Conservation (phyloP, 1,140 invertebrate species). For the Delia radicum region DNA sequence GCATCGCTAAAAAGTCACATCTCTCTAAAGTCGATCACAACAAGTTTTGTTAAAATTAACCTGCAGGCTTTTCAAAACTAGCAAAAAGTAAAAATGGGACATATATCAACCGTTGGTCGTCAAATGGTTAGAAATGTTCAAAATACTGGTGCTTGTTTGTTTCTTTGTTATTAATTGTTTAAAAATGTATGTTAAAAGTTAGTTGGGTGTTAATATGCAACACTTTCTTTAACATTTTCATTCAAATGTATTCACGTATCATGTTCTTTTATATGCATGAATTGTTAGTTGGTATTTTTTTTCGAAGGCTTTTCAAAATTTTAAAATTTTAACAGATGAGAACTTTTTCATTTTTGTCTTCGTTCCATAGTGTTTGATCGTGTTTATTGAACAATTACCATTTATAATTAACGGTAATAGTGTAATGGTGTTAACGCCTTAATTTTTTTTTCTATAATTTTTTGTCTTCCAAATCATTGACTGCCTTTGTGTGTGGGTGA, state of each 20-base stretch:
- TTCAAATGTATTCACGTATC: not conserved
- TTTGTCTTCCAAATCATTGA: not conserved
- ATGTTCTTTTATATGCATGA: not conserved
- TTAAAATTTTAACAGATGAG: not conserved
- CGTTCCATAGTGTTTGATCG: not conserved
- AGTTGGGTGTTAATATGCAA: not conserved
- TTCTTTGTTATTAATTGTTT: constrained; percentile 21
- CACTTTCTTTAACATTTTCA: not conserved
- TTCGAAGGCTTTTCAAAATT: not conserved
- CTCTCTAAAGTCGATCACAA: too few relatives aligned
- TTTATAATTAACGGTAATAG: constrained; percentile 12
- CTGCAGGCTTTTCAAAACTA: too few relatives aligned
- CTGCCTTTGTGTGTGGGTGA: constrained; percentile 3
- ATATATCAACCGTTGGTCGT: too few relatives aligned
- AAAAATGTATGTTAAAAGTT: not conserved
- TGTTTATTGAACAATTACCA: not conserved
- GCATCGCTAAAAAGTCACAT: too few relatives aligned
- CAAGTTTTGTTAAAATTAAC: too few relatives aligned
- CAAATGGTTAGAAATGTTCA: too few relatives aligned
- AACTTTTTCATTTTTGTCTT: not conserved
- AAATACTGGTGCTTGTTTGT: too few relatives aligned
- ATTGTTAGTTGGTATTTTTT: not conserved
- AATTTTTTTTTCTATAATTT: not conserved
- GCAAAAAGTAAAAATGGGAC: too few relatives aligned
- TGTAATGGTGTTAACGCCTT: constrained; percentile 18